Evolutionary conservation across 2,797 vertebrate genomes (phyloP), one percentile per base, ranked within the genome.

Genomic region (Oceanodroma leucorhoa): DNA sequence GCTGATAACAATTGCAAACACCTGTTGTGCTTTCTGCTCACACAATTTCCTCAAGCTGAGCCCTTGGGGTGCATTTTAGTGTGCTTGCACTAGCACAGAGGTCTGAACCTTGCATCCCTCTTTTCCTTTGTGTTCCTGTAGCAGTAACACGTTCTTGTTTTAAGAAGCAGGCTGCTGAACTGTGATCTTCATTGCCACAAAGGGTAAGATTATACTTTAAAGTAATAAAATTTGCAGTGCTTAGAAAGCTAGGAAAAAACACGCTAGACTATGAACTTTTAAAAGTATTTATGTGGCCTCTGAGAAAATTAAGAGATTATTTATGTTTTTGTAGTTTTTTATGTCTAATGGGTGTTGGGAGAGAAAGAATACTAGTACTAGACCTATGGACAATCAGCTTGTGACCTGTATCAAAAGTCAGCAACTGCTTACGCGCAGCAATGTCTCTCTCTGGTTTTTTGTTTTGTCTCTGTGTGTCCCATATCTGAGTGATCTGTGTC

Each of bases 41-140:
- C 20, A 29, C 18, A n/a, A 7, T 34, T 82, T 41, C 60, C 50
- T 22, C 43, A 81, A 83, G 55, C 48, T 36, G 80, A 94, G 60
- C 8, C 11, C 23, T 36, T 0, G 0, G 11, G 0, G 1, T 19
- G 5, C 2, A 8, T 11, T 60, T 73, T 24, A 34, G 18, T 11
- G 4, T 57, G 30, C 30, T 85, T 83, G 34, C 4, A 20, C 10
- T 6, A 38, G 36, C 7, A 14, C 14, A 53, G 15, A 36, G 14
- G 6, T 43, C 27, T 8, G 34, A 82, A 32, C 2, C 30, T 58
- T 2, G 1, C 1, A 2, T 46, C 71, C 17, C 5, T 46, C 8
- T 58, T 30, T 11, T 78, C 6, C 4, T 55, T 16, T 36, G 9
- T 0, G 0, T 36, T 90, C 20, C 41, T 66, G 23, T 19, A 46